These are phyloP conservation scores for Trachymyrmex septentrionalis DNA, from an alignment of 1,140 invertebrate genomes.

Conservation along the genomic window DNA sequence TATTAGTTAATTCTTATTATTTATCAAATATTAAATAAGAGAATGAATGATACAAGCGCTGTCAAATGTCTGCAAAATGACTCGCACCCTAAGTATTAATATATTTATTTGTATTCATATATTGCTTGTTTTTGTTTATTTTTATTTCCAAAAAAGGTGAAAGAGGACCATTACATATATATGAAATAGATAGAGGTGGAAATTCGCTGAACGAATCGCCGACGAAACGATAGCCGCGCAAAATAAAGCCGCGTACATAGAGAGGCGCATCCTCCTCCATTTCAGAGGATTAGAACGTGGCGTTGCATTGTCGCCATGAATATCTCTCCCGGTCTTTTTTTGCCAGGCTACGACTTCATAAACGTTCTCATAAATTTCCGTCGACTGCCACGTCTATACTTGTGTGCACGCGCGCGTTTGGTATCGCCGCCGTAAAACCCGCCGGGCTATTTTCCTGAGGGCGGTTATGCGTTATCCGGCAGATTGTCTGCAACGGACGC, in stretches of 20 bases:
- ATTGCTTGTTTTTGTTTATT: background rate
- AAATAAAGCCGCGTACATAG: constrained; percentile 61
- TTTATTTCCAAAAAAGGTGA: constrained; percentile 3
- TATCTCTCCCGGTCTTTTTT: constrained; percentile 41
- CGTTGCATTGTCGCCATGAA: constrained; percentile 66
- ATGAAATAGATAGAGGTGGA: constrained; percentile 23
- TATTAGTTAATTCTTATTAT: too few species aligned
- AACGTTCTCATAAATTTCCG: constrained; percentile 76
- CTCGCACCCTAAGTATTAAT: background rate
- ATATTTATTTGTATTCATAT: constrained; percentile 28
- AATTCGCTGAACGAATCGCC: constrained; percentile 64
- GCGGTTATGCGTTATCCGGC: constrained; percentile 73
- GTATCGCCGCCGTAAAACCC: constrained; percentile 64
- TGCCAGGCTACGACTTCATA: constrained; percentile 68
- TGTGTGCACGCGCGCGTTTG: constrained; percentile 6
- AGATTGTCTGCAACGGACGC: constrained; percentile 73
- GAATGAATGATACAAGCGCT: too few species aligned
- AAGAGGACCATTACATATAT: background rate
- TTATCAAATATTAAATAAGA: too few species aligned
- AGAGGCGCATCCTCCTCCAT: constrained; percentile 46
- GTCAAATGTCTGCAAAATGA: too few species aligned
- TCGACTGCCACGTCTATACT: constrained; percentile 15
- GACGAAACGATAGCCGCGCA: constrained; percentile 62
- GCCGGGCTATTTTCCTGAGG: constrained; percentile 65
- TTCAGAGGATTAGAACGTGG: constrained; percentile 68